These are phyloP conservation scores for Acipenser oxyrinchus DNA, from an alignment of 2,797 vertebrate species.

Conservation along the genomic window DNA sequence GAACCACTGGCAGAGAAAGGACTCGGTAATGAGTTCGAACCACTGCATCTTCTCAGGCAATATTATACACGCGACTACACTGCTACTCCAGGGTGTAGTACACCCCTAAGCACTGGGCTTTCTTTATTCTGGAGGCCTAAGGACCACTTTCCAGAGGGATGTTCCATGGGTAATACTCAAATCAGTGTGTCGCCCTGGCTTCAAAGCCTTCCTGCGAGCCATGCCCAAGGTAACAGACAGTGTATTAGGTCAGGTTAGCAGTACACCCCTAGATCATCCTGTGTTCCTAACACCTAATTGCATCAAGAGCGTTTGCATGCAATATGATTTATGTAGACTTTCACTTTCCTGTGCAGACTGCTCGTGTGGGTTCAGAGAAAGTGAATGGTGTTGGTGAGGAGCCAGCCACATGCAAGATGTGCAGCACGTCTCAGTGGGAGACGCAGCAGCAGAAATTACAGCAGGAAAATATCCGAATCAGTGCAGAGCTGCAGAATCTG, in stretches of 20 bases:
- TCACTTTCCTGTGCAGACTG: slow-evolving; percentile 42
- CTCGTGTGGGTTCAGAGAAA: slow-evolving; percentile 49
- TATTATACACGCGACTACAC: not conserved
- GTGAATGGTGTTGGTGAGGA: slow-evolving; percentile 40
- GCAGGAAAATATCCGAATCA: slow-evolving; percentile 51
- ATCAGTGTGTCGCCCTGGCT: too few species aligned
- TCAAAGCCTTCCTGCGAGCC: too few species aligned
- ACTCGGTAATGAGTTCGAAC: slow-evolving; percentile 41
- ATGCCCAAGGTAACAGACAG: too few species aligned
- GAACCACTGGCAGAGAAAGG: slow-evolving; percentile 50
- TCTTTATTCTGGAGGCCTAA: not conserved
- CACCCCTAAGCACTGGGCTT: not conserved
- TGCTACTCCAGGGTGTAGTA: not conserved
- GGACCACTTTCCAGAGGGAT: too few species aligned
- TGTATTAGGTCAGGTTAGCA: too few species aligned
- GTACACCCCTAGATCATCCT: too few species aligned
- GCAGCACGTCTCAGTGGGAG: slow-evolving; percentile 51
- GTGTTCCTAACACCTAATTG: too few species aligned
- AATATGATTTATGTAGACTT: not conserved
- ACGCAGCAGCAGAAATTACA: slow-evolving; percentile 47
- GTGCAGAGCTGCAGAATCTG: slow-evolving; percentile 52
- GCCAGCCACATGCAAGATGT: slow-evolving; percentile 41
- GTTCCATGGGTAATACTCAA: too few species aligned
- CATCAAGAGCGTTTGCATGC: too few species aligned
- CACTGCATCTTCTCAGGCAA: not conserved